Percentiles rank a stretch among this genome's conserved stretches.
These are phyloP conservation scores for Seira sanloemensis DNA, from an alignment of 2,888 invertebrate genomes.

Conservation along the genomic window DNA sequence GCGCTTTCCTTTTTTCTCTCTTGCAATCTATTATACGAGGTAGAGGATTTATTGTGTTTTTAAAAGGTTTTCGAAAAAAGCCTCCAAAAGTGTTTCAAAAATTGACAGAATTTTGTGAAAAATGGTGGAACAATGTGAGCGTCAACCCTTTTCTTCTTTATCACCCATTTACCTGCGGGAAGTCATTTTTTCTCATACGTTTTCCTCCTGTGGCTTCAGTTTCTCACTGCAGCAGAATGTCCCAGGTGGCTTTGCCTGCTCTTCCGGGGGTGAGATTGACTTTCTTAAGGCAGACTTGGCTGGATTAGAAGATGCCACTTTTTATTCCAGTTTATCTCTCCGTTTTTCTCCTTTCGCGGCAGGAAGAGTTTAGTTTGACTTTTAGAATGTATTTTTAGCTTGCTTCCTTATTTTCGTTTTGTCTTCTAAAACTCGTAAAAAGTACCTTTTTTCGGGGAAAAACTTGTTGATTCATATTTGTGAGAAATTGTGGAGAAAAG, in stretches of 20 bases:
- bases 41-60: too few relatives aligned
- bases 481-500: too few relatives aligned
- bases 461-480: constrained; percentile 49
- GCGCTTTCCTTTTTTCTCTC: not conserved
- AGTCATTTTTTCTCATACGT: constrained; percentile 4
- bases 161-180: not conserved
- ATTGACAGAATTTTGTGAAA: too few relatives aligned
- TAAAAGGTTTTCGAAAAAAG: not conserved
- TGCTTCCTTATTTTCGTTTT: too few relatives aligned
- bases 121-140: too few relatives aligned
- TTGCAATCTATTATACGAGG: not conserved
- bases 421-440: too few relatives aligned
- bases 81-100: constrained; percentile 10
- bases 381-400: too few relatives aligned
- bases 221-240: not conserved
- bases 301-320: not conserved
- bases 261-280: too few relatives aligned
- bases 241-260: not conserved
- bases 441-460: constrained; percentile 11
- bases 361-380: not conserved
- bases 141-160: not conserved
- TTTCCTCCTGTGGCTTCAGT: too few relatives aligned
- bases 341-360: constrained; percentile 4
- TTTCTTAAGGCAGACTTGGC: too few relatives aligned
- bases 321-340: constrained; percentile 9